Base-by-base conservation (phyloP, 2,797 vertebrate species). In the Intellagama lesueurii region DNA sequence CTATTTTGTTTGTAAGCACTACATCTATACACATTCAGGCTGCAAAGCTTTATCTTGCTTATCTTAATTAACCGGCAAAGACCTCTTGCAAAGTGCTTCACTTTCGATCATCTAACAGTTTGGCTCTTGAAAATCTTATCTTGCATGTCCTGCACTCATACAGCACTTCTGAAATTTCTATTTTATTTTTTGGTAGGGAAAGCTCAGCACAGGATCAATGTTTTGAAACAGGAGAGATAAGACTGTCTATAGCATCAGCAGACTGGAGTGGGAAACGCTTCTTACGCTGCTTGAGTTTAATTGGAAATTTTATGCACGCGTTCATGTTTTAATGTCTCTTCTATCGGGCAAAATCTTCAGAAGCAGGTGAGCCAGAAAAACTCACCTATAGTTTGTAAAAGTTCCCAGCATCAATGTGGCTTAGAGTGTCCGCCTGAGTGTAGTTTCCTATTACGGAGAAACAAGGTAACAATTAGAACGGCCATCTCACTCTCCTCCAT, bases 391-490 rank as follows among this genome's bases (percentile, higher is more conserved):
- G 4, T 88, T 78, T 83, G 64, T 70, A 89, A 93, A 83, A 91
- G 69, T 19, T 9, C 66, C 64, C 75, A 77, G 64, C 81, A 92
- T 89, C 28, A 4, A 81, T 66, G 88, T 90, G 66, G 91, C 91
- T 89, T 68, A 90, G 86, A 87, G 92, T 93, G 93, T 85, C 91
- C 90, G 35, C 70, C 47, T 47, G 72, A 90, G 86, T 60, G 66
- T 78, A 64, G 26, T 64, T 90, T 92, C 91, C 77, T 60, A 80
- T 72, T 1, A 30, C 56, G 69, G 22, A 19, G 17, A 17, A 30
- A 73, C 28, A 19, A n/a, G 35, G 11, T 40, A 52, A 56, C 80
- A 87, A 87, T n/a, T 79, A 64, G 32, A 84, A 35, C 26, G 52
- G 32, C 32, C 84, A 72, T 11, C n/a, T 89, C 49, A 26, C 78